Percentiles rank a stretch among this genome's conserved stretches.
Evolutionary conservation across 2,797 vertebrate genomes (phyloP).

Genomic region (Hyperoplus lanceolatus): DNA sequence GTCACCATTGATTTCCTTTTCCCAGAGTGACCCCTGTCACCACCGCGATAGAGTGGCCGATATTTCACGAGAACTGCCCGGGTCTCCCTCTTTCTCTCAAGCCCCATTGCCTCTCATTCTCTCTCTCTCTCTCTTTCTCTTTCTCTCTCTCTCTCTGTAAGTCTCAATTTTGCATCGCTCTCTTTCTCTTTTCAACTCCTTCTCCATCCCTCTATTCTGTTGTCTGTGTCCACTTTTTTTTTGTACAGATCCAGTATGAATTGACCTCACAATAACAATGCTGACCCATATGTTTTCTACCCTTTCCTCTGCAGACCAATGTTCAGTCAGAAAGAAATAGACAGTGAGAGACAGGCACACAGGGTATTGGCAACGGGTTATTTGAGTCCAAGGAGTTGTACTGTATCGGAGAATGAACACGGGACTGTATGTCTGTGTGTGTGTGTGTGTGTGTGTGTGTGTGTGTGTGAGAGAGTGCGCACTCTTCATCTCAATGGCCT

Average conservation of each 20-base stretch:
- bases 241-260: conserved; percentile 12
- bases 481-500: conserved; percentile 43
- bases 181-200: conserved; percentile 6
- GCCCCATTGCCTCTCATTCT: neutral
- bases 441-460: conserved; percentile 11
- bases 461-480: conserved; percentile 14
- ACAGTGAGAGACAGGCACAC: conserved; percentile 21
- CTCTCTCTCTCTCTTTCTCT: conserved; percentile 6
- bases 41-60: conserved; percentile 81
- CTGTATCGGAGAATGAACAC: conserved; percentile 52
- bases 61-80: conserved; percentile 80
- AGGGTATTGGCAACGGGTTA: conserved; percentile 23
- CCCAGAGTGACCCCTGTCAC: conserved; percentile 87
- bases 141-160: neutral
- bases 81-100: conserved; percentile 32
- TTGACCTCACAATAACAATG: conserved; percentile 24
- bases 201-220: neutral
- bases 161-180: neutral
- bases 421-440: conserved; percentile 40
- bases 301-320: conserved; percentile 20
- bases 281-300: conserved; percentile 31
- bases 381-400: conserved; percentile 41
- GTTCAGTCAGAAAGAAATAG: conserved; percentile 38
- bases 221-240: neutral
- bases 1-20: conserved; percentile 89